These are phyloP conservation scores for Progne subis DNA, from an alignment of 2,113 vertebrate genomes.

Conservation along the genomic window DNA sequence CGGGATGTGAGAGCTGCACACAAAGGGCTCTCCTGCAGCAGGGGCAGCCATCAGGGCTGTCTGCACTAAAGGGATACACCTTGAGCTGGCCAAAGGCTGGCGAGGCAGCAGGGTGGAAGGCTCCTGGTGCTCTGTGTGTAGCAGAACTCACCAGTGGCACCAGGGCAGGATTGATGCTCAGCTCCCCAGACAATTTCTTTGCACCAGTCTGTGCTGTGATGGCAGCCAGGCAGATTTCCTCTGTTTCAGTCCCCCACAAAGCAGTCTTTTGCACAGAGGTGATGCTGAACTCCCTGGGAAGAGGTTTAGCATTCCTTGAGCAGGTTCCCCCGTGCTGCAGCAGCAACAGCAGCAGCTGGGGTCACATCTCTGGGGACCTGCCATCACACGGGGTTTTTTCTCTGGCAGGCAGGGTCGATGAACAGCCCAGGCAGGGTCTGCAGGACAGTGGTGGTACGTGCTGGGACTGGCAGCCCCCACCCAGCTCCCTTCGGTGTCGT, in stretches of 20 bases:
- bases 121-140: background rate
- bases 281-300: background rate
- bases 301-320: background rate
- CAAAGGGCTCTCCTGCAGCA: background rate
- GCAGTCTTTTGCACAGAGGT: constrained; percentile 23
- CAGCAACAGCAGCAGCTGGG: background rate
- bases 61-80: background rate
- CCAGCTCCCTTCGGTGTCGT: background rate
- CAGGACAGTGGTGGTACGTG: background rate
- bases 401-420: background rate
- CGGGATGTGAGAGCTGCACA: background rate
- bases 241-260: background rate
- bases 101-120: rapidly evolving
- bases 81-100: background rate
- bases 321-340: background rate
- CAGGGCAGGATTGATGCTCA: background rate
- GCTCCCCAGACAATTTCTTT: background rate
- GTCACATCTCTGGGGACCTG: background rate
- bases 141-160: background rate
- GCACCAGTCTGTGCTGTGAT: background rate
- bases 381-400: background rate
- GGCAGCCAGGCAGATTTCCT: background rate
- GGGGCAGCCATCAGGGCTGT: background rate
- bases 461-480: background rate
- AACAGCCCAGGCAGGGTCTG: background rate